Percentiles rank a stretch among this genome's conserved stretches.
Conservation (phyloP, 2,888 invertebrate genomes). For the Tipula vernalis region DNA sequence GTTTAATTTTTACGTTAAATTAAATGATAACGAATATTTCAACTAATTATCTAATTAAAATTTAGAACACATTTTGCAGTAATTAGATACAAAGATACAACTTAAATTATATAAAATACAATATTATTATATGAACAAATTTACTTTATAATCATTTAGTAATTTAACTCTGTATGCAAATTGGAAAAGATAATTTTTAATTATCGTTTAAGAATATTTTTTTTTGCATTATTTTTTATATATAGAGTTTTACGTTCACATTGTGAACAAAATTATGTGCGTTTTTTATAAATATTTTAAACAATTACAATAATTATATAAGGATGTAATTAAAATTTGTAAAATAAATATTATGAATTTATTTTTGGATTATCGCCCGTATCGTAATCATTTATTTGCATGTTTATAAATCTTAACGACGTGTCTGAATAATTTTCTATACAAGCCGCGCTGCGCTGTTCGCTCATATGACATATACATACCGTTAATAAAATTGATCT, state of each 20-base stretch:
- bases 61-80: too few species aligned
- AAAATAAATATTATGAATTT: not conserved
- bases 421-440: not conserved
- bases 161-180: not conserved
- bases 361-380: not conserved
- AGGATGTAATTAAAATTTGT: not conserved
- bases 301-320: not conserved
- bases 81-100: too few species aligned
- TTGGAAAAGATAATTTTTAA: not conserved
- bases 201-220: not conserved
- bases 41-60: too few species aligned
- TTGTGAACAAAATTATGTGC: not conserved
- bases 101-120: too few species aligned
- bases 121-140: too few species aligned
- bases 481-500: too few species aligned
- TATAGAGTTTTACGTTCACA: not conserved
- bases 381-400: not conserved
- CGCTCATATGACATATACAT: not conserved
- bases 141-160: not conserved
- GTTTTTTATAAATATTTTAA: not conserved
- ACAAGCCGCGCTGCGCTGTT: not conserved
- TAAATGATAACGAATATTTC: not conserved
- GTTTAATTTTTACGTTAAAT: not conserved
- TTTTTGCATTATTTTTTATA: not conserved
- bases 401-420: not conserved